Conservation (phyloP, 2,888 invertebrate species). For the Paralinhomoeus sp. region DNA sequence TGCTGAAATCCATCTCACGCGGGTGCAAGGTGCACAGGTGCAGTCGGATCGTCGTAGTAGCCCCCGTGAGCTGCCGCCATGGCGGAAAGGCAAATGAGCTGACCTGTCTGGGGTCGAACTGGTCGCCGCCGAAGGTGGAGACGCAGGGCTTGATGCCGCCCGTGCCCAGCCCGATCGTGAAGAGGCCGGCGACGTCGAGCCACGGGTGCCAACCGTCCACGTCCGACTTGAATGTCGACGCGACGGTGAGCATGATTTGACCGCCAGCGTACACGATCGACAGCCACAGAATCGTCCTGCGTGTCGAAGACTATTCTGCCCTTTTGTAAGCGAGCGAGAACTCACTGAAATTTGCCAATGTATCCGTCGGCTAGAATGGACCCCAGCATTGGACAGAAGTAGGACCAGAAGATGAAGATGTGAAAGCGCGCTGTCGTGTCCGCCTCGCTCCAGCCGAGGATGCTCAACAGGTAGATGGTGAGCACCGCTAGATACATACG, state of each 20-base stretch:
- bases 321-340: background rate
- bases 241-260: slow-evolving; percentile 43
- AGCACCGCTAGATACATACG: slow-evolving; percentile 46
- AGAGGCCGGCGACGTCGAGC: slow-evolving; percentile 21
- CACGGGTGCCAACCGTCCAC: background rate
- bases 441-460: slow-evolving; percentile 45
- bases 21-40: too few species aligned
- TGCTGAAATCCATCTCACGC: slow-evolving; percentile 33
- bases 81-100: too few species aligned
- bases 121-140: slow-evolving; percentile 33
- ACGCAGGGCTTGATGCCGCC: slow-evolving; percentile 35
- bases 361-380: slow-evolving; percentile 75
- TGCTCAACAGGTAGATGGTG: slow-evolving; percentile 55
- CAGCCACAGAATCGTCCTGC: slow-evolving; percentile 54
- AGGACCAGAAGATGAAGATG: slow-evolving; percentile 60
- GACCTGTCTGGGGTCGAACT: slow-evolving; percentile 29
- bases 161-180: slow-evolving; percentile 30
- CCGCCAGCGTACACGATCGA: slow-evolving; percentile 65
- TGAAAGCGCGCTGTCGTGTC: slow-evolving; percentile 65
- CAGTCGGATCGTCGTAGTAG: too few species aligned
- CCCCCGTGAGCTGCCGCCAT: too few species aligned
- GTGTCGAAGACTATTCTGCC: slow-evolving; percentile 10
- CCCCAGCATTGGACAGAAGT: slow-evolving; percentile 62
- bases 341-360: slow-evolving; percentile 54
- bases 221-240: slow-evolving; percentile 24